These are phyloP conservation scores for Tinamus major DNA, from an alignment of 2,797 vertebrate genomes.

Conservation along the genomic window DNA sequence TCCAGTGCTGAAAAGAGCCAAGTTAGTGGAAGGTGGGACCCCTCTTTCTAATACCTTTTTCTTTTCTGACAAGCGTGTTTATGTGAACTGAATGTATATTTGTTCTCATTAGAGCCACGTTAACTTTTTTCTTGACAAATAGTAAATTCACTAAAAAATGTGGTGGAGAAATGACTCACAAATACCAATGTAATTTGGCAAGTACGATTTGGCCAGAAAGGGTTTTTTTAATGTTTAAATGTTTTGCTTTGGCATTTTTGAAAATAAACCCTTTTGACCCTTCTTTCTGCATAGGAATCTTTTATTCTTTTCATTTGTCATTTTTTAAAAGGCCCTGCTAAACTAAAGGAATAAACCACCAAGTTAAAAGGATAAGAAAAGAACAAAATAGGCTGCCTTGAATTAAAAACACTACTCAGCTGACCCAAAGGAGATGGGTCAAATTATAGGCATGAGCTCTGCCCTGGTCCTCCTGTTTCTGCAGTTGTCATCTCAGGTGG, in stretches of 20 bases:
- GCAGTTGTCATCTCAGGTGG: neutral
- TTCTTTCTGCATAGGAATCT: neutral
- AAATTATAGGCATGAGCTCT: neutral
- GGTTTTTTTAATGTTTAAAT: conserved; percentile 19
- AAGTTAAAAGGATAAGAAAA: conserved; percentile 4
- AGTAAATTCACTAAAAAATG: conserved; percentile 59
- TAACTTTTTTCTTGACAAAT: conserved; percentile 34
- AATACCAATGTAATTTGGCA: conserved; percentile 57
- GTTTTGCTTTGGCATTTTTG: conserved; percentile 58
- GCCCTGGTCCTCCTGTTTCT: neutral
- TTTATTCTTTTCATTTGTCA: neutral
- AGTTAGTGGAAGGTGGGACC: neutral
- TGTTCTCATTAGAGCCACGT: neutral
- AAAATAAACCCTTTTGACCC: conserved; percentile 55
- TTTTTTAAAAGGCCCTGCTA: conserved; percentile 21
- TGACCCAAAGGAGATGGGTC: conserved; percentile 9
- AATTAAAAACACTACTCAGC: conserved; percentile 11
- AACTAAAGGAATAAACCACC: neutral
- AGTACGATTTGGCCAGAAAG: conserved; percentile 10
- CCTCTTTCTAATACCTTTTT: neutral
- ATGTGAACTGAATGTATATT: neutral
- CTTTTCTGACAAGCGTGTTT: neutral
- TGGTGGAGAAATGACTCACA: conserved; percentile 38
- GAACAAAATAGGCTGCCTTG: neutral
- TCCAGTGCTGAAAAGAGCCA: neutral